A percentile compares a stretch with the other conserved stretches of the same genome.
phyloP scores from a whole-genome alignment of 2,888 invertebrate genomes.

The Macropis europaea region DNA sequence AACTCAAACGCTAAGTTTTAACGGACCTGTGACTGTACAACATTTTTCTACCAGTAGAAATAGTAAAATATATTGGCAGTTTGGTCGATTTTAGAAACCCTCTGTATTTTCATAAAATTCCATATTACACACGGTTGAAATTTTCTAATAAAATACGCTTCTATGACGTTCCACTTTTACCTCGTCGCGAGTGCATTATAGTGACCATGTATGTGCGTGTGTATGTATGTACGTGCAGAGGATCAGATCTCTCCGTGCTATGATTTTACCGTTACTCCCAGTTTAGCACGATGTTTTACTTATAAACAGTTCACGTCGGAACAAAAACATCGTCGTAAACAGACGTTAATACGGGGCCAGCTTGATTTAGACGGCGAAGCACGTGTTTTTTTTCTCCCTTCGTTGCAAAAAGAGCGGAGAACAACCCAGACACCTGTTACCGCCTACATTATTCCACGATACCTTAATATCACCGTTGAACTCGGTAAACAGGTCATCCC shows the following conservation, averaged over 20 bases:
- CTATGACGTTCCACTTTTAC: slow-evolving; percentile 12
- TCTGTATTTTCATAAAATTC: not conserved
- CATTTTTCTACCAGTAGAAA: too few species aligned
- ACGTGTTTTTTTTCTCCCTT: slow-evolving; percentile 44
- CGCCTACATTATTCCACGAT: slow-evolving; percentile 32
- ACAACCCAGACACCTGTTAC: slow-evolving; percentile 54
- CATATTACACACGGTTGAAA: too few species aligned
- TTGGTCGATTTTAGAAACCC: too few species aligned
- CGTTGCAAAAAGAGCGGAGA: slow-evolving; percentile 41
- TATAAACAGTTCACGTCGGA: not conserved
- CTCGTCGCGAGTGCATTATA: slow-evolving; percentile 4
- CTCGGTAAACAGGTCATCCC: not conserved
- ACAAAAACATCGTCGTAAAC: not conserved
- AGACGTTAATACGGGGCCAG: not conserved
- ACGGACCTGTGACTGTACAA: too few species aligned
- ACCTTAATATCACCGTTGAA: slow-evolving; percentile 16
- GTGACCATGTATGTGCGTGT: not conserved
- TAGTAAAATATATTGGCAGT: too few species aligned
- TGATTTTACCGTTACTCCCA: slow-evolving; percentile 4
- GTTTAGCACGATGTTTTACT: not conserved
- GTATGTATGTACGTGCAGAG: not conserved
- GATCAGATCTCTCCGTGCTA: slow-evolving; percentile 6
- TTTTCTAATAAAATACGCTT: too few species aligned
- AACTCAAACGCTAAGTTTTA: too few species aligned
- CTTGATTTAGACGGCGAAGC: slow-evolving; percentile 17